Conservation (phyloP, 2,113 vertebrate genomes). For the Cynopterus brachyotis region DNA sequence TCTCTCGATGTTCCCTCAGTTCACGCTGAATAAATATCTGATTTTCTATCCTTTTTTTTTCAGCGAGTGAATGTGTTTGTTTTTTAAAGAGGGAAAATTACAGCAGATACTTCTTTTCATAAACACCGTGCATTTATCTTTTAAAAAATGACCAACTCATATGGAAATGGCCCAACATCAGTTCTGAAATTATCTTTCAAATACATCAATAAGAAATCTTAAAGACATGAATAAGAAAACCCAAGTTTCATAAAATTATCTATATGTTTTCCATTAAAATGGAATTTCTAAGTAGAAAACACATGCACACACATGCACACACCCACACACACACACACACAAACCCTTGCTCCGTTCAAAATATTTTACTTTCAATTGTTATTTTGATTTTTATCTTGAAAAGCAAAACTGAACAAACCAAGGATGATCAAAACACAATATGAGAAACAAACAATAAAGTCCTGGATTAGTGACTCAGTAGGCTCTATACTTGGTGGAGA, state of each 20-base stretch:
- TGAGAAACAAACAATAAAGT: background rate
- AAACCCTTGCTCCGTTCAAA: background rate
- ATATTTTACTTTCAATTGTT: background rate
- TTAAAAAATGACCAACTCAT: background rate
- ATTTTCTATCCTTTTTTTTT: background rate
- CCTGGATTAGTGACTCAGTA: background rate
- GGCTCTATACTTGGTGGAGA: background rate
- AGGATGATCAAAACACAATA: background rate
- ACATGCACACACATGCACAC: background rate
- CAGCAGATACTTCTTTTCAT: background rate
- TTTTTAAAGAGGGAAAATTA: background rate
- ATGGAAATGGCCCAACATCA: background rate
- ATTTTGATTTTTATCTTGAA: slow-evolving; percentile 19
- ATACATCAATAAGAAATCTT: background rate
- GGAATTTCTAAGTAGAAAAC: background rate
- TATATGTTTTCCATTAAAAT: background rate
- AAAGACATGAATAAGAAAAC: background rate
- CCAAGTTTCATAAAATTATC: background rate
- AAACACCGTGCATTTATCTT: background rate
- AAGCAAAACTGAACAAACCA: background rate
- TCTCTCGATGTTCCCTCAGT: background rate
- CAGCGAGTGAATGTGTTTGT: background rate
- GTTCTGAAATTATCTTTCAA: background rate
- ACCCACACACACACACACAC: background rate
- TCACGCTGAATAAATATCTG: background rate